These are phyloP conservation scores for Elephantulus edwardii DNA, from an alignment of 2,113 vertebrate species.

Conservation along the genomic window DNA sequence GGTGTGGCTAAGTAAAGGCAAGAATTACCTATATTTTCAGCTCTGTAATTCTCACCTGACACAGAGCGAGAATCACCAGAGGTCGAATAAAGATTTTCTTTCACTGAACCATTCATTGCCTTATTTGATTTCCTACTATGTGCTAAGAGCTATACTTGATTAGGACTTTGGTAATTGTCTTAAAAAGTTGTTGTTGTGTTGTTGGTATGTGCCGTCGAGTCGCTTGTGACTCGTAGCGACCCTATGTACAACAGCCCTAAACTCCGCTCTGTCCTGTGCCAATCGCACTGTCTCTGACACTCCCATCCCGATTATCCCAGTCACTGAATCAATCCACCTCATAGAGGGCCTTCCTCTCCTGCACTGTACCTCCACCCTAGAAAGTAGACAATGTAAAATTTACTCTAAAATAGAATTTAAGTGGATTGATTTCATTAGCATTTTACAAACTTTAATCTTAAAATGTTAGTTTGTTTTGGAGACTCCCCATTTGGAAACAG, in stretches of 20 bases:
- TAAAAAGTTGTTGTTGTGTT: no score
- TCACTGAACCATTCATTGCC: not conserved
- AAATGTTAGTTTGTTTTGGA: conserved; percentile 16
- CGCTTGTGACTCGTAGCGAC: no score
- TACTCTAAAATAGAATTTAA: not conserved
- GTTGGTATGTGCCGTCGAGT: no score
- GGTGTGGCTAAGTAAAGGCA: no score
- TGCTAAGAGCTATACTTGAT: conserved; percentile 1
- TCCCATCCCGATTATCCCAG: no score
- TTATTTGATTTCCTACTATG: not conserved
- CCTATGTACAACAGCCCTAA: no score
- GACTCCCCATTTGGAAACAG: not conserved
- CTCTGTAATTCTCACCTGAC: not conserved
- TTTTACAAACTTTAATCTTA: conserved; percentile 26
- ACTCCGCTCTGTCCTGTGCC: no score
- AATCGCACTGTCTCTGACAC: no score
- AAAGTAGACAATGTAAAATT: conserved; percentile 8
- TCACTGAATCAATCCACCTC: no score
- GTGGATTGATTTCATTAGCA: not conserved
- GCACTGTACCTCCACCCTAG: no score
- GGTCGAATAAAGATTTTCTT: not conserved
- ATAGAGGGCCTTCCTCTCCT: no score
- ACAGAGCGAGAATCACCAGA: not conserved
- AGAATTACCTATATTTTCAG: not conserved
- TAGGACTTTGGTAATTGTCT: not conserved